Evolutionary conservation across 2,888 invertebrate species (phyloP), one percentile per base, ranked within the genome.

Genomic region (Fissipunctia ypsillon): DNA sequence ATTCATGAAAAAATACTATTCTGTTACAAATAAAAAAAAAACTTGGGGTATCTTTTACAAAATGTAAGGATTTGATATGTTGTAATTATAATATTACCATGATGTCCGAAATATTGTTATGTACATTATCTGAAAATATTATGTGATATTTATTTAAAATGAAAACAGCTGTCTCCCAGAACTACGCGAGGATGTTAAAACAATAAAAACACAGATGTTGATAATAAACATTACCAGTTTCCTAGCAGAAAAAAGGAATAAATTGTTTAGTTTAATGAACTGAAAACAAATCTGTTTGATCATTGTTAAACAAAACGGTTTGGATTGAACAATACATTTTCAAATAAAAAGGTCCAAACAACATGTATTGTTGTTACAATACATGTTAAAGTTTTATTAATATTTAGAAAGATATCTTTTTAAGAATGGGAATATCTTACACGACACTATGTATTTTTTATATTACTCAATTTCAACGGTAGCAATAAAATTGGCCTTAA

Each of bases 1-100:
- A 66, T 52, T 74, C 35, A 65, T 68, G 60, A 60, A 76, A 84
- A 74, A 67, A 70, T 72, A 68, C 54, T 66, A 76, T 69, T 64
- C 56, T 72, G 68, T 65, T 77, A 77, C 19, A 77, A 81, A 84
- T 50, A 57, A 84, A 81, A 69, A 69, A 78, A 73, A 79, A 78
- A 31, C 45, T 78, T 74, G 71, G 61, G 71, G 73, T 73, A 70
- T 56, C 50, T 28, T 65, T 84, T 69, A 73, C 31, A 75, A 71
- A 80, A 60, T 77, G 69, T 78, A 77, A 71, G 69, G 73, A 73
- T 28, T 87, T 87, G 88, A 87, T 87, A 87, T 87, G 87, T 84
- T 80, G 81, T 75, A 76, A 76, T 75, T 78, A 80, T 80, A 78
- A 78, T 80, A 77, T 73, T 83, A 85, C 85, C 85, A 75, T 85